Evolutionary conservation across 2,888 invertebrate genomes (phyloP), one percentile per base, ranked within the genome.

Genomic region (Melangyna quadrimaculata): DNA sequence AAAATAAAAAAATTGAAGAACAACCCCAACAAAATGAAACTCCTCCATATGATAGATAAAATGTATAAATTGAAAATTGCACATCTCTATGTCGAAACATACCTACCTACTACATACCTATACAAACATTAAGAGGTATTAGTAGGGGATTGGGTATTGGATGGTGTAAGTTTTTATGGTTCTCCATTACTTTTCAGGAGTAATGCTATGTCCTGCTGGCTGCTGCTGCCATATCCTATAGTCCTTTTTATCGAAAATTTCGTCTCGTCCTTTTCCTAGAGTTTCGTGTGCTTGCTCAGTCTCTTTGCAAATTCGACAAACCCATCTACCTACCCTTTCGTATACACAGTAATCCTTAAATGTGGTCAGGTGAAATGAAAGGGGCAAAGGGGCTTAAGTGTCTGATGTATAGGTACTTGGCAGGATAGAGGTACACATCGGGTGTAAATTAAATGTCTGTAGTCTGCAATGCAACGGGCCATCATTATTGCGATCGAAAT

Each of bases 401-500:
- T 51, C 48, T 55, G 59, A 65, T 61, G 29, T 55, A 24, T 55
- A 51, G 51, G 24, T 24, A 65, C 51, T 67, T 51, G 74, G 83
- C 14, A 67, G 51, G 32, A 65, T 29, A 32, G 19, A 51, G 19
- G 51, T 63, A 80, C 59, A 80, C 86, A 70, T 70, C 69, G 81
- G 81, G 77, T 81, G 81, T 55, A 86, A 86, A 86, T 86, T 86
- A 77, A 86, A 86, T 73, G 72, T 81, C 63, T 63, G 69, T 72
- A 63, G 61, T 53, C 59, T 86, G 81, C 73, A 84, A 65, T 79
- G 79, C 79, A 71, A 70, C 67, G 67, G 22, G 71, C 79, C 67
- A 70, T 80, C 70, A 81, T 77, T 86, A 86, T 78, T 86, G 63
- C 86, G 77, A 81, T 86, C 73, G 77, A 81, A 86, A 81, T 86